Base-by-base conservation (phyloP, 2,888 invertebrate species). In the Ormyrus thymus region DNA sequence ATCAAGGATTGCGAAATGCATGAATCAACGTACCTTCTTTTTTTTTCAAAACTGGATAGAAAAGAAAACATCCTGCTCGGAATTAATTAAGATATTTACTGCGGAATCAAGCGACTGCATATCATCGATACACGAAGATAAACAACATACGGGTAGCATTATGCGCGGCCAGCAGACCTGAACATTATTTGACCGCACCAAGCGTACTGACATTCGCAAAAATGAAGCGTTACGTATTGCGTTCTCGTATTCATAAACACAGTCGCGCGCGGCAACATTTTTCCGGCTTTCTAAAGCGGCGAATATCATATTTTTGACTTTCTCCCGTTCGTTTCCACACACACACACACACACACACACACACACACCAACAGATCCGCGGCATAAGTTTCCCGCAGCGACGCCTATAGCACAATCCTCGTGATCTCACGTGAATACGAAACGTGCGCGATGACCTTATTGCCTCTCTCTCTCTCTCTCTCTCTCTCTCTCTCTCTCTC, bases 281-380 rank as follows among this genome's bases (percentile, higher is more conserved):
- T 76, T 71, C 64, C 71, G 64, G 48, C 77, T 77, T 77, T 71
- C 77, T 77, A 76, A 76, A 64, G 29, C 58, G 70, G 29, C 64
- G 45, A 64, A 56, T 56, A 56, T 64, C 62, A 50, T 56, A 48
- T 50, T 76, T 76, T 69, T 62, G 50, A 70, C 76, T 76, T 76
- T 76, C 76, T 64, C 69, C n/a, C 62, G 11, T 29, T 29, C 29
- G 8, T 13, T 10, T 2, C 13, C 56, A 7, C 9, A 13, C 13
- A 2, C 45, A 9, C 46, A 4, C 6, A n/a, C 11, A n/a, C n/a
- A n/a, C 56, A 7, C 9, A 13, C 13, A 2, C 45, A 9, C 46
- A 4, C 6, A n/a, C 11, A n/a, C 8, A 50, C 10, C 29, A 29
- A 3, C 11, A 50, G 29, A 6, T 8, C 48, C 46, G 51, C 43